Conservation (phyloP, 2,888 invertebrate genomes). For the Emesis russula region DNA sequence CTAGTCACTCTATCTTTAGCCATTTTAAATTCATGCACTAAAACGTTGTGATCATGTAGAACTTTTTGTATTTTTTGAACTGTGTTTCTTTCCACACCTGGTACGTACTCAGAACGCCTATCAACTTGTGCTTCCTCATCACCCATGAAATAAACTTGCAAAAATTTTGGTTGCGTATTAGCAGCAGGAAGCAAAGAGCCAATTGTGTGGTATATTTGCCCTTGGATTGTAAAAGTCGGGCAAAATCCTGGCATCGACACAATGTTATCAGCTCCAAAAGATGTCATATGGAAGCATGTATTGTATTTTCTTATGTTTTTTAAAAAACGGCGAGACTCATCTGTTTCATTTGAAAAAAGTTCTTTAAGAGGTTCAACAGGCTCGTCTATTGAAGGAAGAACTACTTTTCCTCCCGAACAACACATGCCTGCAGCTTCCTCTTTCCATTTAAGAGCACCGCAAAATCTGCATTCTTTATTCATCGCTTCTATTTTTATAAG, state of each 20-base stretch:
- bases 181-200: conserved; percentile 86
- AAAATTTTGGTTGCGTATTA: conserved; percentile 62
- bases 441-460: conserved; percentile 82
- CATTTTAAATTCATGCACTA: conserved; percentile 82
- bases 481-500: conserved; percentile 38
- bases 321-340: conserved; percentile 14
- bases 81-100: conserved; percentile 83
- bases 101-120: conserved; percentile 79
- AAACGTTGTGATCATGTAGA: conserved; percentile 84
- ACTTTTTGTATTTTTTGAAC: conserved; percentile 87
- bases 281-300: conserved; percentile 84
- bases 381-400: conserved; percentile 58
- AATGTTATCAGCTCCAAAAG: conserved; percentile 83
- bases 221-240: conserved; percentile 87
- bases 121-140: conserved; percentile 82
- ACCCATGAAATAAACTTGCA: conserved; percentile 89
- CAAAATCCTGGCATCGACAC: conserved; percentile 84
- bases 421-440: conserved; percentile 83
- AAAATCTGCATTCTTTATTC: conserved; percentile 73
- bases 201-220: conserved; percentile 88
- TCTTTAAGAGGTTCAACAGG: conserved; percentile 73
- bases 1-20: neutral
- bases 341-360: conserved; percentile 12
- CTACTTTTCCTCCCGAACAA: conserved; percentile 37
- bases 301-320: conserved; percentile 53